Conservation (phyloP, 2,888 invertebrate genomes). For the Hirtodrosophila histrioides region DNA sequence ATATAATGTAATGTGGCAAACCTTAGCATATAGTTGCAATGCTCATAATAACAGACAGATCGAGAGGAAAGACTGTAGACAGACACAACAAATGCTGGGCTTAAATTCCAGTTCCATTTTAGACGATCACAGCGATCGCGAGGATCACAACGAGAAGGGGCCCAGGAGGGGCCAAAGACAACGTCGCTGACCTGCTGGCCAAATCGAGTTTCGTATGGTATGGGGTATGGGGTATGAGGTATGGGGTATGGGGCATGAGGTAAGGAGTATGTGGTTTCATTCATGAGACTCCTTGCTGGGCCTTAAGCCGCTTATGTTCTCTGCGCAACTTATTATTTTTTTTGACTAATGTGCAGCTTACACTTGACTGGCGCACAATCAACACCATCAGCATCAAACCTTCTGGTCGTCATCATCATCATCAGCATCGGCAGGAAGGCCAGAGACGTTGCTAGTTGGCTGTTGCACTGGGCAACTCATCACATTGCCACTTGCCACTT, state of each 20-base stretch:
- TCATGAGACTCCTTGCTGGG: conserved; percentile 56
- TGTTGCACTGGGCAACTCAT: conserved; percentile 53
- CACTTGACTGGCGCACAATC: conserved; percentile 80
- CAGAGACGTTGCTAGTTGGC: conserved; percentile 6
- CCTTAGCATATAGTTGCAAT: conserved; percentile 8
- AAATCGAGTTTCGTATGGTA: conserved; percentile 59
- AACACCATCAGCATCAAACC: conserved; percentile 68
- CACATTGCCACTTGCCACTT: conserved; percentile 59
- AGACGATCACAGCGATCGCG: conserved; percentile 45
- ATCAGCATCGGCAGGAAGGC: conserved; percentile 31
- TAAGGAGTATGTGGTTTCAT: conserved; percentile 36
- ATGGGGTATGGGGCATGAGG: conserved; percentile 13
- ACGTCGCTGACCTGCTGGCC: conserved; percentile 47
- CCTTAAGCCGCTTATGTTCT: conserved; percentile 75
- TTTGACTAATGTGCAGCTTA: conserved; percentile 80
- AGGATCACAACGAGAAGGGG: conserved; percentile 8
- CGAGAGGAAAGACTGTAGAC: conserved; percentile 11
- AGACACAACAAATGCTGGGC: conserved; percentile 46
- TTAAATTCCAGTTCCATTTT: conserved; percentile 70
- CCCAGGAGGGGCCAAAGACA: neutral
- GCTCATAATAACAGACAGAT: conserved; percentile 11
- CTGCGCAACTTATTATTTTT: conserved; percentile 49
- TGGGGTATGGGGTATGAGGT: conserved; percentile 4
- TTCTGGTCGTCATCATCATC: conserved; percentile 49
- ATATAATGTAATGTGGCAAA: neutral